Percentiles rank a stretch among this genome's conserved stretches.
These are phyloP conservation scores for Octopus sinensis DNA, from an alignment of 1,140 invertebrate genomes.

Conservation along the genomic window DNA sequence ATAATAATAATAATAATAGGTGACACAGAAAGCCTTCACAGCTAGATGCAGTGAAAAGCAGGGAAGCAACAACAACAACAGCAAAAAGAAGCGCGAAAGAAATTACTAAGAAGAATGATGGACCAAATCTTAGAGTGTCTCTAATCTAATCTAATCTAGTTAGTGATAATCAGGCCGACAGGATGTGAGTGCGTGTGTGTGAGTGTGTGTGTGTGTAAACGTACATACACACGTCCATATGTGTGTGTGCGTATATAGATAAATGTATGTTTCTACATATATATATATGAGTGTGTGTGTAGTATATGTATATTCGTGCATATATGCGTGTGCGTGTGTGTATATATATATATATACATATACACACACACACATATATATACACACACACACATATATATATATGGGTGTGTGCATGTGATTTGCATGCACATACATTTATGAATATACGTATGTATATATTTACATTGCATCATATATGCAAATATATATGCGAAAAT, in stretches of 20 bases:
- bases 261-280: not conserved
- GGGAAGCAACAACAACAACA: too few relatives aligned
- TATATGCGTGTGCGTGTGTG: not conserved
- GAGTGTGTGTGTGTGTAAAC: not conserved
- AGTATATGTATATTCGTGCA: not conserved
- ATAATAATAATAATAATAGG: too few relatives aligned
- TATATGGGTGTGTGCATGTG: not conserved
- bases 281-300: not conserved
- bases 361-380: not conserved
- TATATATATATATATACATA: not conserved
- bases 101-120: too few relatives aligned
- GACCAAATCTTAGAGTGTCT: too few relatives aligned
- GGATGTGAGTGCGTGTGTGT: not conserved
- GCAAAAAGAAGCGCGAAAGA: too few relatives aligned
- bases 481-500: too few relatives aligned
- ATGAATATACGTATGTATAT: not conserved
- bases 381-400: not conserved
- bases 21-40: too few relatives aligned
- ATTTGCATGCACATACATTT: not conserved
- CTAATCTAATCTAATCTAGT: too few relatives aligned
- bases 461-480: not conserved
- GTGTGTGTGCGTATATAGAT: not conserved
- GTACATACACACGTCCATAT: not conserved
- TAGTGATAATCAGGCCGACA: not conserved
- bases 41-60: too few relatives aligned